Percentiles rank a stretch among this genome's conserved stretches.
Evolutionary conservation across 2,113 vertebrate species (phyloP).

Genomic region (Pollimyrus isidori): DNA sequence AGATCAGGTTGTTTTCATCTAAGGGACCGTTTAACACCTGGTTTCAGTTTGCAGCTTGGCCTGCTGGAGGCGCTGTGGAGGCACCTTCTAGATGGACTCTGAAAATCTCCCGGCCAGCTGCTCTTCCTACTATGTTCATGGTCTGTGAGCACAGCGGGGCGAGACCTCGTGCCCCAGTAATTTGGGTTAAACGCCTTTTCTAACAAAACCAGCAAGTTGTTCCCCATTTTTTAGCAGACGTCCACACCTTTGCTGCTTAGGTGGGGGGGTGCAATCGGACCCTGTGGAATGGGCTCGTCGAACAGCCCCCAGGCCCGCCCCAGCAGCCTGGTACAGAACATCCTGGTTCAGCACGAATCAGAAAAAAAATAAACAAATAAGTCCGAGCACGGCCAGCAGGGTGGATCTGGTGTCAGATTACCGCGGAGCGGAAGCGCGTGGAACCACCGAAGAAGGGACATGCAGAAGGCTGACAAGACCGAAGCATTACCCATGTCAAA

Average conservation of each 20-base stretch:
- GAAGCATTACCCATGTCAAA: neutral
- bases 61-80: neutral
- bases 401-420: neutral
- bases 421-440: neutral
- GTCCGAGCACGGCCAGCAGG: neutral
- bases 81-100: neutral
- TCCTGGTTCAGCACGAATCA: neutral
- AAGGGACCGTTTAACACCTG: neutral
- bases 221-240: neutral
- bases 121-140: neutral
- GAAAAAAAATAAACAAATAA: neutral
- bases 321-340: neutral
- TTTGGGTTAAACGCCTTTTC: neutral
- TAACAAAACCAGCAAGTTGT: neutral
- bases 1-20: neutral
- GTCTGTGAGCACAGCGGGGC: neutral
- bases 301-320: neutral
- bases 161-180: neutral
- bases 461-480: neutral
- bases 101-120: neutral
- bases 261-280: neutral
- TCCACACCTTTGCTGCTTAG: neutral
- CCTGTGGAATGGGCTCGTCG: neutral
- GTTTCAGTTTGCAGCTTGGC: neutral
- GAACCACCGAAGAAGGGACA: neutral